phyloP scores from a whole-genome alignment of 2,113 vertebrate species.

The Periophthalmus modestus region DNA sequence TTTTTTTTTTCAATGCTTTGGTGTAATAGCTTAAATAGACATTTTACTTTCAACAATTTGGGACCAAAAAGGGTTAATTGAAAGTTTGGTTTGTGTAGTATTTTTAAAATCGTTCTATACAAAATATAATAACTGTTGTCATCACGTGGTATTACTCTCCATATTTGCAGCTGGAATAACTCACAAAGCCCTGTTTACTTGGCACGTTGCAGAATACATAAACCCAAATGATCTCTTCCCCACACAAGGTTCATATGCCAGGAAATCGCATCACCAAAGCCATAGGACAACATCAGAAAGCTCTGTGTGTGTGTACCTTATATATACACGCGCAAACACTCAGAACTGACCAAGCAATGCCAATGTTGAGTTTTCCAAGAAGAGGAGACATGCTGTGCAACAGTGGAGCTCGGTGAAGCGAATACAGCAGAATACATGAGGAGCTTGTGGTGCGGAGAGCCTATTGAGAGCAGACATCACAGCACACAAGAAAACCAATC shows the following conservation, averaged over 20 bases:
- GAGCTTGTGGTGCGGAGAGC: conserved; percentile 9
- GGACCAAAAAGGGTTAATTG: background rate
- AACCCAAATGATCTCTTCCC: conserved; percentile 3
- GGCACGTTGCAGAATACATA: background rate
- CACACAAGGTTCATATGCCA: background rate
- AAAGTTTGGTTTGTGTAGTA: no score
- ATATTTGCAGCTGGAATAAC: background rate
- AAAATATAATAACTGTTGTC: background rate
- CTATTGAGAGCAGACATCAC: conserved; percentile 11
- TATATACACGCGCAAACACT: background rate
- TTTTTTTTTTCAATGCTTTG: no score
- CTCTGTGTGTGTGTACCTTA: background rate
- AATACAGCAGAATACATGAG: conserved; percentile 27
- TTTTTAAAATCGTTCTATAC: background rate
- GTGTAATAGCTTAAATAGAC: no score
- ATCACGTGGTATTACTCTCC: background rate
- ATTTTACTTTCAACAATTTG: background rate
- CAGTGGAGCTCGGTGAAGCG: conserved; percentile 28
- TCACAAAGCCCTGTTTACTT: background rate
- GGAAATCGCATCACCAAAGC: conserved; percentile 12
- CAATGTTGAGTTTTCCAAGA: conserved; percentile 27
- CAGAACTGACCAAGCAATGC: conserved; percentile 20
- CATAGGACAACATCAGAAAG: background rate
- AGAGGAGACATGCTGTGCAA: conserved; percentile 29
- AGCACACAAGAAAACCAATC: conserved; percentile 11